Base-by-base conservation (phyloP, 2,888 invertebrate genomes). In the Zygothrica quintamaculata region DNA sequence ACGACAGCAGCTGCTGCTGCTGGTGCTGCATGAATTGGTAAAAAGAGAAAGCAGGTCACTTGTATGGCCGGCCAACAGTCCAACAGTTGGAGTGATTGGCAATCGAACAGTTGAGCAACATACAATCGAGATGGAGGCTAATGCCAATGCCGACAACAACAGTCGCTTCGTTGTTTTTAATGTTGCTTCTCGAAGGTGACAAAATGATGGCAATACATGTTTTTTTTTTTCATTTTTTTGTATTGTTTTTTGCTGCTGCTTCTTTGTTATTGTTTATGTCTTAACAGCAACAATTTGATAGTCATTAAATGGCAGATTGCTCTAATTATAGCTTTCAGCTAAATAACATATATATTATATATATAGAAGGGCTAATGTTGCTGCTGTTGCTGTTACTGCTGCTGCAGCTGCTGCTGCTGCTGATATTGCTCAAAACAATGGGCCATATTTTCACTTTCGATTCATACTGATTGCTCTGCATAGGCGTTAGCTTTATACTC, bases 41-140 rank as follows among this genome's bases (percentile, higher is more conserved):
- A 88, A 88, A 89, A 89, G 89, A 89, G 89, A 89, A 89, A 89
- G 89, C 89, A 89, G 89, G 89, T 89, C 89, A 89, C 88, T 88
- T 88, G 88, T 86, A 84, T 88, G 84, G 87, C 88, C 80, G 88
- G 65, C 46, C 33, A 46, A 52, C 25, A 60, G 47, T 33, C 51
- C 58, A 62, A 67, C 56, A 67, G 62, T 56, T 61, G 52, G 61
- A 79, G 77, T 82, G 85, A 85, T 85, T 84, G 82, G 51, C 82
- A 84, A 84, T 84, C 84, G 82, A 82, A 82, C 66, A 82, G 79
- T 81, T 82, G 84, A 69, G 80, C 80, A 81, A 81, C 67, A 64
- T 62, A 56, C 65, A 65, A 6, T 55, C 65, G 50, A 80, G 66
- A 72, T 77, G 64, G 77, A 77, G 77, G 77, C 80, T 77, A 79